These are phyloP conservation scores for Elanoides forficatus DNA, from an alignment of 2,113 vertebrate genomes.

Conservation along the genomic window DNA sequence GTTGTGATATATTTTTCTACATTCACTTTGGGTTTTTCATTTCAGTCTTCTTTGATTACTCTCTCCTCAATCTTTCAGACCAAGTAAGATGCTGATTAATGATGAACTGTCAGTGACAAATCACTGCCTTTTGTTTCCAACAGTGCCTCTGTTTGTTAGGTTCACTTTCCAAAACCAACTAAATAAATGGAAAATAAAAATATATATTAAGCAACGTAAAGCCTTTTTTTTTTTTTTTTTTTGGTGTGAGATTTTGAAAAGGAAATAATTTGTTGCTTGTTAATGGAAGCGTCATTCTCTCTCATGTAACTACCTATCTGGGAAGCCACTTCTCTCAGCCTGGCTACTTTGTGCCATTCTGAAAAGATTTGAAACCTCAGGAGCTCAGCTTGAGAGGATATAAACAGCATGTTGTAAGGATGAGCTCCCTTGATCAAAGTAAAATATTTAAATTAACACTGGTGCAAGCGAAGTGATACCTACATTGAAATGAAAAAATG, in stretches of 20 bases:
- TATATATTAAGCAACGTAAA: not conserved
- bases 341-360: not conserved
- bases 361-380: not conserved
- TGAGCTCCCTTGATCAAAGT: not conserved
- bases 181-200: not conserved
- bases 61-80: not conserved
- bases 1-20: not conserved
- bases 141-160: not conserved
- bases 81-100: not conserved
- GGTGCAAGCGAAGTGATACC: not conserved
- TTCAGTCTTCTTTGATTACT: not conserved
- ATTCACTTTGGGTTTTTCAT: not conserved
- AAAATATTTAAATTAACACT: not conserved
- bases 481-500: not conserved
- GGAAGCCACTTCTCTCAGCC: not conserved
- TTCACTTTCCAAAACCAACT: not conserved
- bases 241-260: not conserved
- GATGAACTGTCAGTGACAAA: constrained; percentile 6
- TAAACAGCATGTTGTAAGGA: not conserved
- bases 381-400: not conserved
- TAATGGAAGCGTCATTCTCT: not conserved
- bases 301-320: not conserved
- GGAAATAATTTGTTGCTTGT: not conserved
- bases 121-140: constrained; percentile 20
- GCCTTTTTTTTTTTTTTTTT: not conserved